Conservation (phyloP, 1,140 invertebrate genomes). For the Archegozetes longisetosus region DNA sequence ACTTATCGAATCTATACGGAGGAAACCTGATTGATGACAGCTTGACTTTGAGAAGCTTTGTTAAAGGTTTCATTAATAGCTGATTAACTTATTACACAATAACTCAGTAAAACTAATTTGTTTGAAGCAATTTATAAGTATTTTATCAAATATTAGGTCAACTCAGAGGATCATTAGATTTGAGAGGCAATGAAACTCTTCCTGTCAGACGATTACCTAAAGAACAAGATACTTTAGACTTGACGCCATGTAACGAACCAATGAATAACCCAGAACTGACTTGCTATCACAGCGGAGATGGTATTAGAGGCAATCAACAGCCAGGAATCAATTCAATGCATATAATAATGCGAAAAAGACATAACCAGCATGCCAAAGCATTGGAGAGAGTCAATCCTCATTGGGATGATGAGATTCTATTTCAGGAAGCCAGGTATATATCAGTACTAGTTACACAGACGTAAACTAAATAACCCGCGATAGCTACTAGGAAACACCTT, state of each 20-base stretch:
- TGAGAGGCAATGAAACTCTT: slow-evolving; percentile 9
- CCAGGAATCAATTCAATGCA: slow-evolving; percentile 39
- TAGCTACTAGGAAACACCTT: too few relatives aligned
- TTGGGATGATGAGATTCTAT: slow-evolving; percentile 37
- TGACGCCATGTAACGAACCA: slow-evolving; percentile 13
- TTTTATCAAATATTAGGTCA: background rate
- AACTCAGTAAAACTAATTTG: too few relatives aligned
- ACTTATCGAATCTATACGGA: slow-evolving; percentile 12
- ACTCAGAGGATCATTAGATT: slow-evolving; percentile 1
- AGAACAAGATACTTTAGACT: slow-evolving; percentile 11
- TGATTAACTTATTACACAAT: background rate
- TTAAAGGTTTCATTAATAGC: slow-evolving; percentile 20
- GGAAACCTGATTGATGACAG: slow-evolving; percentile 30
- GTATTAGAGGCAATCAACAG: slow-evolving; percentile 37
- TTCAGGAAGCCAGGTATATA: slow-evolving; percentile 33
- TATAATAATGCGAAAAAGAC: slow-evolving; percentile 35
- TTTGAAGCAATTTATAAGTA: too few relatives aligned
- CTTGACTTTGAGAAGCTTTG: slow-evolving; percentile 23
- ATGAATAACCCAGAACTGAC: slow-evolving; percentile 10
- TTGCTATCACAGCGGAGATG: slow-evolving; percentile 36
- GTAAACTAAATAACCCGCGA: background rate
- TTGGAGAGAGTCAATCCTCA: slow-evolving; percentile 29
- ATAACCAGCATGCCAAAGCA: slow-evolving; percentile 27
- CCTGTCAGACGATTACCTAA: slow-evolving; percentile 6
- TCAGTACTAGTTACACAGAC: background rate